A percentile compares a stretch with the other conserved stretches of the same genome.
Conservation (phyloP, 2,797 vertebrate species). For the Remorina albescens region DNA sequence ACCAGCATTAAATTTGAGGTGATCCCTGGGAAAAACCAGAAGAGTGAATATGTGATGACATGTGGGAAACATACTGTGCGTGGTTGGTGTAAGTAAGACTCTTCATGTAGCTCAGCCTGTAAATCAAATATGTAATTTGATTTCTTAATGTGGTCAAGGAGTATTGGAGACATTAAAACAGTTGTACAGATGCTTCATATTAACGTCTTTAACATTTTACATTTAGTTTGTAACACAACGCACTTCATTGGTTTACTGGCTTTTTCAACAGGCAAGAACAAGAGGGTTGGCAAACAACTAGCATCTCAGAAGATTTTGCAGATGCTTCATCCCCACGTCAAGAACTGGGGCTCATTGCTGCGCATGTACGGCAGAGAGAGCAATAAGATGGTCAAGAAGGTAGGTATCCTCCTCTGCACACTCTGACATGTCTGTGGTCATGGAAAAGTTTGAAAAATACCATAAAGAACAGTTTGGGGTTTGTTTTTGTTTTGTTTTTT, state of each 20-base stretch:
- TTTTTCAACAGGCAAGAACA: slow-evolving; percentile 92
- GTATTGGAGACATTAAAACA: background rate
- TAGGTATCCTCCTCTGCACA: slow-evolving; percentile 42
- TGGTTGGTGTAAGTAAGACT: slow-evolving; percentile 95
- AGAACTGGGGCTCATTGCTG: slow-evolving; percentile 98
- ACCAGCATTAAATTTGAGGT: slow-evolving; percentile 99
- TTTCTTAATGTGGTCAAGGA: background rate
- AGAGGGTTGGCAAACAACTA: slow-evolving; percentile 97
- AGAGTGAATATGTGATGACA: slow-evolving; percentile 99
- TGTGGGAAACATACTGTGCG: slow-evolving; percentile 98
- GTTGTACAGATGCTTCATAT: background rate
- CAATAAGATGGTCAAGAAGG: slow-evolving; percentile 99
- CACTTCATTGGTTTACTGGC: background rate
- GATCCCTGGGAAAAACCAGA: slow-evolving; percentile 99
- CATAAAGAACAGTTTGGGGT: no score
- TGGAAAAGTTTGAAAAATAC: background rate
- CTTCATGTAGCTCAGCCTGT: background rate
- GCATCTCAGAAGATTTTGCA: slow-evolving; percentile 99
- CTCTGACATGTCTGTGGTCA: background rate
- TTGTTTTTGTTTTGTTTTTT: no score
- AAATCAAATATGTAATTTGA: background rate
- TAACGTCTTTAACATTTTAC: background rate
- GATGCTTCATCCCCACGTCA: slow-evolving; percentile 98
- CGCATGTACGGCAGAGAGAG: slow-evolving; percentile 99
- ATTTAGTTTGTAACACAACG: background rate